Evolutionary conservation across 92 coral and sea anemone species (phyloP), one percentile per base, ranked within the genome.

Genomic region (Paramuricea clavata): DNA sequence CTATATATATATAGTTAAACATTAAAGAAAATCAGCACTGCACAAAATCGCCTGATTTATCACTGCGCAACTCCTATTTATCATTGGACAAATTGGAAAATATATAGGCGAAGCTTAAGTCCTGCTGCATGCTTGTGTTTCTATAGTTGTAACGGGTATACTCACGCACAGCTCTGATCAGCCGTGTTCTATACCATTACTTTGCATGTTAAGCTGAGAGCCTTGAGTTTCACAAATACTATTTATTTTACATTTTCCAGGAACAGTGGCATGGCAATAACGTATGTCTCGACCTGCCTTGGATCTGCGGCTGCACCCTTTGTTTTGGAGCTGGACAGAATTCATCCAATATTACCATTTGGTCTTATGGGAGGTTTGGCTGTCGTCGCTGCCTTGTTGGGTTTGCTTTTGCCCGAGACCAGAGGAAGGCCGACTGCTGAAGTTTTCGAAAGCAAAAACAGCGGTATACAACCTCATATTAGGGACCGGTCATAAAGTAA

Each of bases 301-400:
- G 93, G 93, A 6, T 87, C 85, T 5, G 93, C 86, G 0, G 11
- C 73, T 19, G 88, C 93, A 33, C 93, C 93, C 16, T 90, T 90
- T 43, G 88, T 90, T 12, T 79, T 90, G 23, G 88, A 90, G 69
- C n/a, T 82, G 17, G 75, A 76, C 21, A 84, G 93, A 49, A 50
- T 90, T 35, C 81, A 87, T 43, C 39, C 81, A 49, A 78, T 85
- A 11, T 52, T 90, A 25, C 91, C 93, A 21, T 90, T 90, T 70
- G 91, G 88, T 11, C 30, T 90, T 27, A 90, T 90, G 93, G 89
- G 91, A 17, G 93, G 35, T 7, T 28, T 87, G 27, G 72, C 93
- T 12, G 44, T 90, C 23, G 1, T 87, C 11, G 88, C 93, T 7
- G 93, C 93, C 32, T 62, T 90, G 4, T 35, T 79, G 39, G 79